A percentile compares a stretch with the other conserved stretches of the same genome.
These are phyloP conservation scores for Seira musarum DNA, from an alignment of 2,888 invertebrate genomes.

Conservation along the genomic window DNA sequence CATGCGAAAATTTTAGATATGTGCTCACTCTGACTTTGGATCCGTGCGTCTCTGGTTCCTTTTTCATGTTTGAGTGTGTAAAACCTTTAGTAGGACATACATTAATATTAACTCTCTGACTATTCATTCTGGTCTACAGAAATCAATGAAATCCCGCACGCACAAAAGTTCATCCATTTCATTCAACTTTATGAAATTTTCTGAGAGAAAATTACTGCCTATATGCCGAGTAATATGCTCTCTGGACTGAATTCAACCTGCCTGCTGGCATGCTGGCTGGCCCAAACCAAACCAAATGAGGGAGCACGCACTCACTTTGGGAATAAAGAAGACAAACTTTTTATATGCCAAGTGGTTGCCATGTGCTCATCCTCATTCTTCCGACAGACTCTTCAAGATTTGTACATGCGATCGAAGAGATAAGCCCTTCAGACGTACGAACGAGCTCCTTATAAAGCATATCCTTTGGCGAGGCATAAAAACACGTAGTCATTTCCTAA, in stretches of 20 bases:
- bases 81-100: no score
- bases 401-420: slow-evolving; percentile 7
- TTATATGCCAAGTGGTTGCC: slow-evolving; percentile 18
- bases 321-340: not conserved
- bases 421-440: not conserved
- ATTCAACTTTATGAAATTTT: slow-evolving; percentile 2
- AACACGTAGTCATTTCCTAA: not conserved
- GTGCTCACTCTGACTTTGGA: no score
- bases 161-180: slow-evolving; percentile 6
- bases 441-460: not conserved
- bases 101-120: no score
- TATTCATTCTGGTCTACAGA: not conserved
- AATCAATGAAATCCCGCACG: slow-evolving; percentile 7
- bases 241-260: not conserved
- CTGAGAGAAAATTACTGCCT: not conserved
- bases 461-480: not conserved
- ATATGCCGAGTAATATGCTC: not conserved
- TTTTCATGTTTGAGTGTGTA: no score
- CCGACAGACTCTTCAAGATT: slow-evolving; percentile 6
- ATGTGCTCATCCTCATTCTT: slow-evolving; percentile 31
- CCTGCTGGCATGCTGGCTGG: not conserved
- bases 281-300: not conserved
- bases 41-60: no score
- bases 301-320: not conserved
- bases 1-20: no score